A percentile compares a stretch with the other conserved stretches of the same genome.
phyloP scores from a whole-genome alignment of 1,140 invertebrate species.

The Leptinotarsa texana region DNA sequence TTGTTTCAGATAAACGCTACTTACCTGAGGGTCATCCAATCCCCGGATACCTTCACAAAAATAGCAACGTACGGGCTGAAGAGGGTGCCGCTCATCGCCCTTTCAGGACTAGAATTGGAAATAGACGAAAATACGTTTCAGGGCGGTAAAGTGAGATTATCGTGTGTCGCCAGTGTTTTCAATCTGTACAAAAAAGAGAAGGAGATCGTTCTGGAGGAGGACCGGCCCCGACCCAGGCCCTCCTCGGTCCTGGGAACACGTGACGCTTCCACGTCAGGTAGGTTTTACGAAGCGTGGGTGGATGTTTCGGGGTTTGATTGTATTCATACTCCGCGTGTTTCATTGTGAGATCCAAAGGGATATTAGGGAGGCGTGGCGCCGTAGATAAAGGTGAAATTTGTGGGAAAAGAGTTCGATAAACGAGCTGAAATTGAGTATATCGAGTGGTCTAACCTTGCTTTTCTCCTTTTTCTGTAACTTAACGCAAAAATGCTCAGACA shows the following conservation, averaged over 20 bases:
- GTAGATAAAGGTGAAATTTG: not conserved
- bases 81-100: slow-evolving; percentile 37
- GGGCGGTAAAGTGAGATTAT: slow-evolving; percentile 39
- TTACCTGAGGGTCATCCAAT: slow-evolving; percentile 25
- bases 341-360: not conserved
- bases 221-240: slow-evolving; percentile 45
- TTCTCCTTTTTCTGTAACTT: too few species aligned
- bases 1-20: slow-evolving; percentile 45
- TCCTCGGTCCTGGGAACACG: slow-evolving; percentile 46
- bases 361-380: not conserved
- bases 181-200: slow-evolving; percentile 40
- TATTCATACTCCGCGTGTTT: not conserved
- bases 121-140: slow-evolving; percentile 42
- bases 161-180: slow-evolving; percentile 43
- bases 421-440: too few species aligned
- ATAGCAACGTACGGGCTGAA: slow-evolving; percentile 25
- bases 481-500: too few species aligned
- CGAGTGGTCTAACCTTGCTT: too few species aligned
- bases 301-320: not conserved
- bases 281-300: not conserved
- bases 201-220: slow-evolving; percentile 44
- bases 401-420: too few species aligned
- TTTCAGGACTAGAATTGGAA: slow-evolving; percentile 42
- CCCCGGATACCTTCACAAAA: slow-evolving; percentile 7
- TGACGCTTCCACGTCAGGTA: slow-evolving; percentile 36